Percentiles rank a stretch among this genome's conserved stretches.
phyloP scores from a whole-genome alignment of 2,113 vertebrate genomes.

The Corythoichthys haematopterus region DNA sequence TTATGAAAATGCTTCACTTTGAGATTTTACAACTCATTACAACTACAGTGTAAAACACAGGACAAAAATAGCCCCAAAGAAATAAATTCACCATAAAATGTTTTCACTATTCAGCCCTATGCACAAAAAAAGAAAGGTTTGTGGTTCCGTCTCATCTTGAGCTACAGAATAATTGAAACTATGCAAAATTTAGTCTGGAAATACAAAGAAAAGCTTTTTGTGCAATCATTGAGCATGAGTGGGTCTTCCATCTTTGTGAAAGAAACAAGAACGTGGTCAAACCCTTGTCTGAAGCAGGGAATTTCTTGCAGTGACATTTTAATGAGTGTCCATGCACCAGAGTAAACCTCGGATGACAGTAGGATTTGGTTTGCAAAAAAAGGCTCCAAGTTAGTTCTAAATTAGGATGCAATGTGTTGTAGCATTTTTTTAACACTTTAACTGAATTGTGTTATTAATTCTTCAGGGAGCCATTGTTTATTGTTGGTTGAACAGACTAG shows the following conservation, averaged over 20 bases:
- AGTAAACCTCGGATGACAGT: neutral
- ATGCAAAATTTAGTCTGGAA: neutral
- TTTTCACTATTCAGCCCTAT: neutral
- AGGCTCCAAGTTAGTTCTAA: neutral
- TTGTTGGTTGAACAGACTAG: neutral
- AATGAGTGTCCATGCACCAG: neutral
- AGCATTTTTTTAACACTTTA: neutral
- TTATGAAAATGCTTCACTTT: conserved; percentile 17
- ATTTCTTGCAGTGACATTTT: neutral
- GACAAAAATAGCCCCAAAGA: neutral
- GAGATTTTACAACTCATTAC: neutral
- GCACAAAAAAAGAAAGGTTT: neutral
- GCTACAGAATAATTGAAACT: neutral
- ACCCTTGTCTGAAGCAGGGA: neutral
- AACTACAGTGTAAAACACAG: neutral
- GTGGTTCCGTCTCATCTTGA: neutral
- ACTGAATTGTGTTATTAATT: neutral
- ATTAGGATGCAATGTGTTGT: neutral
- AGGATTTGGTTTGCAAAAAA: neutral
- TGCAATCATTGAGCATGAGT: neutral
- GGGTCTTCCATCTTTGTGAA: neutral
- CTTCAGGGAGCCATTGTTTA: neutral
- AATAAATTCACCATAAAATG: neutral
- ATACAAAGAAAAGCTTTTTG: conserved; percentile 1
- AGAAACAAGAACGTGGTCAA: neutral